A percentile compares a stretch with the other conserved stretches of the same genome.
Conservation (phyloP, 2,797 vertebrate species). For the Crenichthys baileyi region DNA sequence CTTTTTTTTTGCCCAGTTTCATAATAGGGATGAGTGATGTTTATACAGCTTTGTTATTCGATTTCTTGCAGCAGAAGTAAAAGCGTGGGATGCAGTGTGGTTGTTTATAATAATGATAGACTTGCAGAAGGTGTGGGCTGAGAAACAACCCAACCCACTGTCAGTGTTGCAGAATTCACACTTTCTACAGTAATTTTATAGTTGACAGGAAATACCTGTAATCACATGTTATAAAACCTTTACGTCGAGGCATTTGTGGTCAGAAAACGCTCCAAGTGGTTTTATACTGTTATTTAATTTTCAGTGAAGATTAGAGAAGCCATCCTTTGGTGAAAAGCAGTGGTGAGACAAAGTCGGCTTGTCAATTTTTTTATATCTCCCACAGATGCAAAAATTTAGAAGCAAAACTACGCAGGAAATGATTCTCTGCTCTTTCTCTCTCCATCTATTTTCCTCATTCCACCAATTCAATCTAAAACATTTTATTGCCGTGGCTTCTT, state of each 20-base stretch:
- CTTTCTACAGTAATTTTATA: slow-evolving; percentile 20
- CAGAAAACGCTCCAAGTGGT: slow-evolving; percentile 7
- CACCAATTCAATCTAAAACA: slow-evolving; percentile 35
- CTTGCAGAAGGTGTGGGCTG: slow-evolving; percentile 33
- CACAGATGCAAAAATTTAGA: slow-evolving; percentile 27
- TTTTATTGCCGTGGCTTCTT: slow-evolving; percentile 43
- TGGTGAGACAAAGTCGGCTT: slow-evolving; percentile 1
- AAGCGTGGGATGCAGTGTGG: slow-evolving; percentile 21
- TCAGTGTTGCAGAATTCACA: slow-evolving; percentile 27
- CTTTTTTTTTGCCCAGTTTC: slow-evolving; percentile 7
- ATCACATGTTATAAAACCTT: slow-evolving; percentile 19
- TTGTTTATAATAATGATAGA: slow-evolving; percentile 51
- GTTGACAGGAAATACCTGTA: slow-evolving; percentile 10
- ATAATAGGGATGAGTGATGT: slow-evolving; percentile 30
- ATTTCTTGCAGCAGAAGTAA: slow-evolving; percentile 34
- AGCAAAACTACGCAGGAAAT: slow-evolving; percentile 13
- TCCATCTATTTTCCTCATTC: slow-evolving; percentile 4
- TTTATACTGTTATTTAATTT: slow-evolving; percentile 7
- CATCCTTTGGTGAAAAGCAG: slow-evolving; percentile 7
- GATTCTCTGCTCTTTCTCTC: slow-evolving; percentile 8
- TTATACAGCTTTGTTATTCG: slow-evolving; percentile 35
- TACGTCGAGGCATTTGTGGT: not conserved
- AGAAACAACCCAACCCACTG: slow-evolving; percentile 28
- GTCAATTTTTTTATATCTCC: slow-evolving; percentile 30
- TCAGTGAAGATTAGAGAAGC: slow-evolving; percentile 2